Percentiles rank a stretch among this genome's conserved stretches.
phyloP scores from a whole-genome alignment of 30 jellyfish, hydroid and myxozoan species.

The Hydractinia symbiolongicarpus region DNA sequence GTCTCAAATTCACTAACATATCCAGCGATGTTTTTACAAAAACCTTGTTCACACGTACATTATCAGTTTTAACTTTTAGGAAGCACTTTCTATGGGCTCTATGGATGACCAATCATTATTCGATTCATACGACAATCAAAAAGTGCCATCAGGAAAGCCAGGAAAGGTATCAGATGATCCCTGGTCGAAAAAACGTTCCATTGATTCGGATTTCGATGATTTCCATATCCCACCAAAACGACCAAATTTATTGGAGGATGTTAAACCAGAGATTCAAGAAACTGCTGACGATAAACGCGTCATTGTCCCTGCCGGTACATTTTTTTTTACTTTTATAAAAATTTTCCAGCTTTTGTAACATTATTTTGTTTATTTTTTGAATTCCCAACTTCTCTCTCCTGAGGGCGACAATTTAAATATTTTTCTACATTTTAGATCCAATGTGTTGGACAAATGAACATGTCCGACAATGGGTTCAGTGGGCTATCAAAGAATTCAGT shows the following conservation, averaged over 20 bases:
- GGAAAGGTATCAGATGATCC: constrained; percentile 51
- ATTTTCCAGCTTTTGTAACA: not conserved
- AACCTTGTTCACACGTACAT: not conserved
- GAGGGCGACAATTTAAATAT: not conserved
- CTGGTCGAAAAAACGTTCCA: constrained; percentile 82
- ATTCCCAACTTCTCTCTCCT: not conserved
- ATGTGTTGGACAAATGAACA: constrained; percentile 97
- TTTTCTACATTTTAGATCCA: constrained; percentile 53
- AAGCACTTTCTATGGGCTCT: constrained; percentile 85
- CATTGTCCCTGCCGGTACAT: constrained; percentile 97
- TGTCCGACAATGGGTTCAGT: constrained; percentile 95
- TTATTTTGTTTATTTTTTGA: not conserved
- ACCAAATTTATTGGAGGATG: constrained; percentile 57
- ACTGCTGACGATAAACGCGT: constrained; percentile 83
- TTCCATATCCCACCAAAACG: constrained; percentile 97
- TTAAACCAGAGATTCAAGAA: constrained; percentile 60
- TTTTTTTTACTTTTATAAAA: not conserved
- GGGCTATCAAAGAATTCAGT: constrained; percentile 99
- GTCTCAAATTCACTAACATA: too few relatives aligned
- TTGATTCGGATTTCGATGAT: constrained; percentile 86
- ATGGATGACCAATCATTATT: constrained; percentile 89
- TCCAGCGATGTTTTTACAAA: not conserved
- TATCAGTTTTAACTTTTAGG: constrained; percentile 38
- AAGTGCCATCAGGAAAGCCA: constrained; percentile 91
- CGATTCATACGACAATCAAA: constrained; percentile 95